Evolutionary conservation across 1,140 invertebrate species (phyloP).

Genomic region (Plutomurus gul): DNA sequence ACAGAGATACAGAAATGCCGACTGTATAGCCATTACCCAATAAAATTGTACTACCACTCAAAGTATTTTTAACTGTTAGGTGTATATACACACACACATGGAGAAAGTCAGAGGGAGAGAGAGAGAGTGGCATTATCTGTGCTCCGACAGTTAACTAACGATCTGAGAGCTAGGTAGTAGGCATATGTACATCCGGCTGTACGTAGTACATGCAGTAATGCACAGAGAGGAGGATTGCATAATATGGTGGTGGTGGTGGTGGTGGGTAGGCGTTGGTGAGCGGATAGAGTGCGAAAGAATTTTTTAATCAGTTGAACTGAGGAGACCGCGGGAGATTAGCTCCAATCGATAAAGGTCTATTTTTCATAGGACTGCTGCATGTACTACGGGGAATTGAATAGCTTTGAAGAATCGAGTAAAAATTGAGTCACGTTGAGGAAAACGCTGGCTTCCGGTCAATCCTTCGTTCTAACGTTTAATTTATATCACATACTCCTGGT

Average conservation of each 20-base stretch:
- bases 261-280: background rate
- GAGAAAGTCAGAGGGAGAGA: too few species aligned
- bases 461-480: conserved; percentile 36
- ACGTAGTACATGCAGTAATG: background rate
- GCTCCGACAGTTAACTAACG: too few species aligned
- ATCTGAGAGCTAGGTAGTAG: too few species aligned
- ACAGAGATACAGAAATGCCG: too few species aligned
- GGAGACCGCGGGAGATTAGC: background rate
- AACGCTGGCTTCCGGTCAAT: conserved; percentile 43
- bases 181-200: too few species aligned
- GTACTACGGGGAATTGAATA: conserved; percentile 10
- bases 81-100: too few species aligned
- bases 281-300: background rate
- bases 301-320: background rate
- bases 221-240: background rate
- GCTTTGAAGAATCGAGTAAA: conserved; percentile 34
- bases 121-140: too few species aligned
- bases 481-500: conserved; percentile 32
- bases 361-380: background rate
- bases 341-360: background rate
- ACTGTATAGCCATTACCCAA: too few species aligned
- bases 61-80: too few species aligned
- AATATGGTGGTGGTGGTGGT: background rate
- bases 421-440: conserved; percentile 42
- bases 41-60: too few species aligned